Evolutionary conservation across 2,888 invertebrate species (phyloP).

Genomic region (Agelastica alni): DNA sequence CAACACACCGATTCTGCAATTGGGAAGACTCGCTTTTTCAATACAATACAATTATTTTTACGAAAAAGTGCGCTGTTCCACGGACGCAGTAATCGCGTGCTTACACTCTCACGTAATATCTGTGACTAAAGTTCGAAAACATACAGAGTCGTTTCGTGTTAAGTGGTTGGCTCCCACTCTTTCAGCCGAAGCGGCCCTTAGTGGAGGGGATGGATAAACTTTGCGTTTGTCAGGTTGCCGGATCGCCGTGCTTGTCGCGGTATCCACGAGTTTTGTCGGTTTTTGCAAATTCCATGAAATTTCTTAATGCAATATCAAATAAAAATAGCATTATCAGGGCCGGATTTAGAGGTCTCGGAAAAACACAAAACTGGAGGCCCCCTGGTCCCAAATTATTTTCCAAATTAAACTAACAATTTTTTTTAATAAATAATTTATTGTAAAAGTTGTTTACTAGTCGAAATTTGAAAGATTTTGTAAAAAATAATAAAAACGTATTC

Average conservation of each 20-base stretch:
- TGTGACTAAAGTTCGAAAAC: conserved; percentile 38
- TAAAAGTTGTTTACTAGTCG: no score
- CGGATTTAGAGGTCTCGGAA: no score
- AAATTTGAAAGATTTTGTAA: no score
- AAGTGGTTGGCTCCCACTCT: conserved; percentile 21
- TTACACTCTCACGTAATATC: conserved; percentile 37
- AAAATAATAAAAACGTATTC: no score
- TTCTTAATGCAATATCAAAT: no score
- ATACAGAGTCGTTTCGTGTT: conserved; percentile 12
- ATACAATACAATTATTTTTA: conserved; percentile 26
- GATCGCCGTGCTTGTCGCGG: background rate
- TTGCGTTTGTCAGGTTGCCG: conserved; percentile 16
- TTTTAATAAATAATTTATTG: no score
- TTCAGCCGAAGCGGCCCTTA: conserved; percentile 5
- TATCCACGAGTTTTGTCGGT: no score
- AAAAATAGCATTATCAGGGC: no score
- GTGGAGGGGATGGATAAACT: conserved; percentile 13
- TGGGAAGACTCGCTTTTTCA: conserved; percentile 48
- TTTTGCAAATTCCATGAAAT: no score
- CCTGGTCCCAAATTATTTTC: no score
- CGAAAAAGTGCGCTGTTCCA: conserved; percentile 48
- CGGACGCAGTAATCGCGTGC: conserved; percentile 48
- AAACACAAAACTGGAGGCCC: no score
- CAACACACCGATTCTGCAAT: conserved; percentile 48
- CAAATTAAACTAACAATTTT: no score